A percentile compares a stretch with the other conserved stretches of the same genome.
phyloP scores from a whole-genome alignment of 1,140 invertebrate genomes.

The Papilio dardanus region DNA sequence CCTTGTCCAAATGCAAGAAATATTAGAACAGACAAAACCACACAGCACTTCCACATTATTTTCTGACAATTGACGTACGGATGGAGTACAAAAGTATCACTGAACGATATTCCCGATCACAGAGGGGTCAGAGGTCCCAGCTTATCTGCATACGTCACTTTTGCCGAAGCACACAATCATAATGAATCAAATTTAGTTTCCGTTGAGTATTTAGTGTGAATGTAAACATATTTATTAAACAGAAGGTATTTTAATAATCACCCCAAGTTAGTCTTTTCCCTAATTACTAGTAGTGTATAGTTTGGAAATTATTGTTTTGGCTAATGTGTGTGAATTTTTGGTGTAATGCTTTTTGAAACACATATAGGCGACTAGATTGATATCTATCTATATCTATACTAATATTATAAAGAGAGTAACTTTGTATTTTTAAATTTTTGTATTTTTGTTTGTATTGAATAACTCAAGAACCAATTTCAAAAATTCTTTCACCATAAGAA shows the following conservation, averaged over 20 bases:
- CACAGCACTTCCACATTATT: slow-evolving; percentile 37
- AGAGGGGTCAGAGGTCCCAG: slow-evolving; percentile 23
- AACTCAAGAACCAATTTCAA: too few relatives aligned
- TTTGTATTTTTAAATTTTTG: too few relatives aligned
- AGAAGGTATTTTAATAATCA: neutral
- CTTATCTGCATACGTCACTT: slow-evolving; percentile 26
- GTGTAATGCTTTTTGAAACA: too few relatives aligned
- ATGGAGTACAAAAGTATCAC: neutral
- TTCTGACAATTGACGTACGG: neutral
- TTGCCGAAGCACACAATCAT: slow-evolving; percentile 15
- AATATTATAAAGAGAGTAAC: too few relatives aligned
- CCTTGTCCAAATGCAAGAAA: slow-evolving; percentile 36
- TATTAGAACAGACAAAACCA: slow-evolving; percentile 26
- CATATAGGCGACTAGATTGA: too few relatives aligned
- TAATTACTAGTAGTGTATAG: neutral
- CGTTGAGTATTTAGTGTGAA: neutral
- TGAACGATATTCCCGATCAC: slow-evolving; percentile 22
- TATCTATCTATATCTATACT: too few relatives aligned
- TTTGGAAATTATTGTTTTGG: neutral
- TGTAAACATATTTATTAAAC: slow-evolving; percentile 1
- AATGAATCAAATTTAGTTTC: slow-evolving; percentile 11
- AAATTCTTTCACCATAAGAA: too few relatives aligned
- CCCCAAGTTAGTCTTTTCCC: neutral
- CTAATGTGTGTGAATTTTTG: too few relatives aligned
- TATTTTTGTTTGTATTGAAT: too few relatives aligned